Percentiles rank a stretch among this genome's conserved stretches.
These are phyloP conservation scores for Caranx melampygus DNA, from an alignment of 2,113 vertebrate genomes.

Conservation along the genomic window DNA sequence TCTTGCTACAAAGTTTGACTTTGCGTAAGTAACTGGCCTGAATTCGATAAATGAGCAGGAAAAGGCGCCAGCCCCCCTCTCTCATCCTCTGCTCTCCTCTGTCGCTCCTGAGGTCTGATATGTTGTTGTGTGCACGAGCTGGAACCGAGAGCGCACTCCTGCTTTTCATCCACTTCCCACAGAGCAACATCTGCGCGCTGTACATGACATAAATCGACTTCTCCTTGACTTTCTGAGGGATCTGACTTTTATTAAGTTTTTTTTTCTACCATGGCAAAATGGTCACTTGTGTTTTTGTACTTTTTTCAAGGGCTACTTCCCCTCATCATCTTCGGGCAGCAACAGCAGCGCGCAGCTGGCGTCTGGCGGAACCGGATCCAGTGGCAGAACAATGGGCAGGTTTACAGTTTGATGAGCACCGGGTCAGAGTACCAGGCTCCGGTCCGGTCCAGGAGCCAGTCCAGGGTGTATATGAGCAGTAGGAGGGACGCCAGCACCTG, in stretches of 20 bases:
- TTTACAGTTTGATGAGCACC: conserved; percentile 84
- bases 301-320: conserved; percentile 69
- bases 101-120: conserved; percentile 59
- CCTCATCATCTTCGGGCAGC: conserved; percentile 67
- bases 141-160: conserved; percentile 44
- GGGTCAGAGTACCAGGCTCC: conserved; percentile 81
- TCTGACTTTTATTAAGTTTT: neutral
- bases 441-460: conserved; percentile 61
- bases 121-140: conserved; percentile 50
- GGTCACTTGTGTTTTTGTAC: conserved; percentile 66
- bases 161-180: conserved; percentile 34
- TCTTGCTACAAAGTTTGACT: conserved; percentile 49
- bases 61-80: conserved; percentile 41
- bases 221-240: neutral
- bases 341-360: conserved; percentile 59
- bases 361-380: conserved; percentile 82
- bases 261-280: conserved; percentile 73
- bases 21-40: conserved; percentile 65
- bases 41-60: conserved; percentile 61
- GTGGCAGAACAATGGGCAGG: conserved; percentile 84
- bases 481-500: conserved; percentile 51
- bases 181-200: conserved; percentile 16
- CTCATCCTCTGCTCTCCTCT: conserved; percentile 45
- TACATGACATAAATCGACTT: conserved; percentile 16
- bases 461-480: conserved; percentile 71